Base-by-base conservation (phyloP, 2,888 invertebrate genomes). In the Sclerodermus sp. region DNA sequence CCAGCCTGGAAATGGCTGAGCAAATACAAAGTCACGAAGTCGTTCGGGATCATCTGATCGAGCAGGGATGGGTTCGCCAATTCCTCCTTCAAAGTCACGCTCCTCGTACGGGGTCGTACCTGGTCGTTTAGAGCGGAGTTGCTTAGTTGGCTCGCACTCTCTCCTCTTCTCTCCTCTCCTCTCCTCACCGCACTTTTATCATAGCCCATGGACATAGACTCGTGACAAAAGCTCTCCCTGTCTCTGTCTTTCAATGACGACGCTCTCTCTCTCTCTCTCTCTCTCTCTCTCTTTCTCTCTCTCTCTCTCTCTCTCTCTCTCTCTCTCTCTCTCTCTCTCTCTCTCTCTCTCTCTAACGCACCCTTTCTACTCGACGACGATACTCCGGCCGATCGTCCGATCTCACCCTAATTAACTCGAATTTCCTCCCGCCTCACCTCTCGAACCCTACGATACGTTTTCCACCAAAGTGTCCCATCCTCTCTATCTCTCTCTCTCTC, bases 11-110 rank as follows among this genome's bases (percentile, higher is more conserved):
- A 68, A 67, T 64, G 62, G 66, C 74, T 76, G 73, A 74, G 71
- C 73, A 76, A 77, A 77, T 76, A 77, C 75, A 59, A 51, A 76
- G 77, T 77, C 77, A 77, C 77, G 77, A 77, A 71, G 70, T 74
- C 66, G 68, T 62, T 58, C 52, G 40, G 70, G 66, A 57, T 64
- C 64, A 60, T 63, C 64, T 58, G 64, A 64, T 60, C 63, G 56
- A 50, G 56, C 42, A 57, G 49, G 59, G 63, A 66, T 57, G 60
- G 65, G 66, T 64, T 64, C 64, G 60, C 70, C 68, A 56, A 66
- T 65, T 67, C 63, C 68, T 62, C 53, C 58, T 55, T 62, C 58
- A 42, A 40, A 57, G 63, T 63, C 63, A 63, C 63, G 63, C 53
- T 63, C 58, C 45, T 42, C 18, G 34, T 42, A 34, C 41, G 23